Conservation (phyloP, 2,797 vertebrate species). For the Lateolabrax maculatus region DNA sequence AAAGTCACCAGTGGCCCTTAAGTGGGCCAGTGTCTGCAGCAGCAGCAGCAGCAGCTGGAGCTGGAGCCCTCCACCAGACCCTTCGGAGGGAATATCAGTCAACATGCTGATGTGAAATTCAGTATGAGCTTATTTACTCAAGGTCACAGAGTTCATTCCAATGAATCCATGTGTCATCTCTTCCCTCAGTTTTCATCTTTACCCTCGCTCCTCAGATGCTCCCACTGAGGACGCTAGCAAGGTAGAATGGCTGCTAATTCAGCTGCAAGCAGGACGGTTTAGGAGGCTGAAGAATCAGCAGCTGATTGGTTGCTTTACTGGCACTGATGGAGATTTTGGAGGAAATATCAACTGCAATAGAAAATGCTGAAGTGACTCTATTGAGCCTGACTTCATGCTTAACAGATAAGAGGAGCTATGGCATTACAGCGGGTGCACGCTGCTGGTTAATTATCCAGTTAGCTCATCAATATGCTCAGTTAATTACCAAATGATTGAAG, state of each 20-base stretch:
- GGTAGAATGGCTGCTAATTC: conserved; percentile 7
- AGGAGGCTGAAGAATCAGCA: conserved; percentile 8
- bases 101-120: conserved; percentile 4
- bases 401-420: not conserved
- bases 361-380: not conserved
- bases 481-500: not conserved
- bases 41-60: conserved; percentile 24
- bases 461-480: not conserved
- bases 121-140: conserved; percentile 39
- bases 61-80: conserved; percentile 17
- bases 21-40: conserved; percentile 56
- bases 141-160: conserved; percentile 20
- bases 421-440: not conserved
- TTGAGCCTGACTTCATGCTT: not conserved
- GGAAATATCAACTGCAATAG: not conserved
- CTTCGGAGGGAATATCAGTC: conserved; percentile 35
- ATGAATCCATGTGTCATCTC: not conserved
- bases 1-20: conserved; percentile 57
- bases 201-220: not conserved
- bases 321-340: not conserved
- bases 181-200: not conserved
- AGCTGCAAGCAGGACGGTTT: not conserved
- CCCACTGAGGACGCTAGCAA: not conserved
- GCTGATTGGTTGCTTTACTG: conserved; percentile 2
- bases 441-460: not conserved